Conservation (phyloP, 2,888 invertebrate species). For the Melieria crassipennis region DNA sequence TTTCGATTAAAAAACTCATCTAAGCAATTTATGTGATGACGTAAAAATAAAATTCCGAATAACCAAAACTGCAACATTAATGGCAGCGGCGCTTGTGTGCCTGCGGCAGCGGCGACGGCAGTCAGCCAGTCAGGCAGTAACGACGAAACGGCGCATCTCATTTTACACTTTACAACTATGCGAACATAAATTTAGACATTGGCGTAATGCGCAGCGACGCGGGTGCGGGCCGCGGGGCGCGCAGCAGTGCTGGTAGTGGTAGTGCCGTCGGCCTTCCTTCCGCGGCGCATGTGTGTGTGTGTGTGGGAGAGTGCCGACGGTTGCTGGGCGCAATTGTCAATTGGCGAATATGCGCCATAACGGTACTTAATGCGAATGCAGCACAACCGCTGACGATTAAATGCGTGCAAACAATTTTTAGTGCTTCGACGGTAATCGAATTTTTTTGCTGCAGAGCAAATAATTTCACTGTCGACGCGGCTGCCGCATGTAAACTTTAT, state of each 20-base stretch:
- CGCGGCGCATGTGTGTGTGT: not conserved
- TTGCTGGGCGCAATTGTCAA: constrained; percentile 19
- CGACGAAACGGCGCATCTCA: constrained; percentile 30
- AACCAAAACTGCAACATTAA: constrained; percentile 61
- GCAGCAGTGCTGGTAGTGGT: not conserved
- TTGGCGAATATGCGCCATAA: constrained; percentile 35
- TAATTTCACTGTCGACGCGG: constrained; percentile 17
- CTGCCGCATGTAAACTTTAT: constrained; percentile 39
- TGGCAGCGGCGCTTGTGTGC: constrained; percentile 22
- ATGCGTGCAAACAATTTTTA: constrained; percentile 33
- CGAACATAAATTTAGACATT: constrained; percentile 59
- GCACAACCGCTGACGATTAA: constrained; percentile 16
- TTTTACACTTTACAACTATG: constrained; percentile 62
- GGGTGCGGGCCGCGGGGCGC: not conserved
- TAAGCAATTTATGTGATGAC: constrained; percentile 62
- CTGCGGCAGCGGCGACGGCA: not conserved
- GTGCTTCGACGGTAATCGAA: constrained; percentile 40
- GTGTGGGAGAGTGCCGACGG: not conserved
- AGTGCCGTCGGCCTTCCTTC: not conserved
- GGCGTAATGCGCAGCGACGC: constrained; percentile 33
- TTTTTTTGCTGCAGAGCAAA: constrained; percentile 36
- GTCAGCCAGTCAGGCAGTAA: not conserved
- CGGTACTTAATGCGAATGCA: constrained; percentile 28
- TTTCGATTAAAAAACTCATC: constrained; percentile 57
- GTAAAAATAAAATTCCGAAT: constrained; percentile 63